These are phyloP conservation scores for Allolobophora icterica DNA, from an alignment of 2,888 invertebrate species.

Conservation along the genomic window DNA sequence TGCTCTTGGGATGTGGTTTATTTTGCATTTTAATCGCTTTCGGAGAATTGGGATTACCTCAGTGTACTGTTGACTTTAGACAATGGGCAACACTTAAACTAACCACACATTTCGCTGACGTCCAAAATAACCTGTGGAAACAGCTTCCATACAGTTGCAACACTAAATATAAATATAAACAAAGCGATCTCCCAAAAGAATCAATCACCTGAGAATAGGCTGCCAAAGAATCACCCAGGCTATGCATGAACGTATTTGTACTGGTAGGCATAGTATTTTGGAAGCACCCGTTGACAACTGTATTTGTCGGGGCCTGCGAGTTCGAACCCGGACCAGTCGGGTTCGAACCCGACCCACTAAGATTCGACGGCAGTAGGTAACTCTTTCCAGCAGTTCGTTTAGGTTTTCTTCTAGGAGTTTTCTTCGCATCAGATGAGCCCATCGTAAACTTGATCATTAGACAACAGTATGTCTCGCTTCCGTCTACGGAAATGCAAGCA, in stretches of 20 bases:
- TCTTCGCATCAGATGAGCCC: slow-evolving; percentile 33
- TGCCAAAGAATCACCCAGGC: slow-evolving; percentile 17
- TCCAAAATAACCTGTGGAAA: too few species aligned
- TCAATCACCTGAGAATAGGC: slow-evolving; percentile 1
- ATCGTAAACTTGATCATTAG: slow-evolving; percentile 35
- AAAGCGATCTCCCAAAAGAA: background rate
- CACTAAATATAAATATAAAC: background rate
- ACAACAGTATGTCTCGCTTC: slow-evolving; percentile 4
- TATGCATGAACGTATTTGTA: slow-evolving; percentile 6
- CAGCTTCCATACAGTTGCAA: background rate
- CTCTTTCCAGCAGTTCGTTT: slow-evolving; percentile 20
- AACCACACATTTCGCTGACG: too few species aligned
- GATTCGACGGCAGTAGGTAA: slow-evolving; percentile 12
- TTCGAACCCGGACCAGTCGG: background rate
- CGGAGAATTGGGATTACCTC: too few species aligned
- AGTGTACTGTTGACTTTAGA: too few species aligned
- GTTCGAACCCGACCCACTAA: background rate
- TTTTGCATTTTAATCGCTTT: too few species aligned
- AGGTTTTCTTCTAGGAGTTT: slow-evolving; percentile 27
- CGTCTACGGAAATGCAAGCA: background rate
- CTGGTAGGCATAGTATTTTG: slow-evolving; percentile 17
- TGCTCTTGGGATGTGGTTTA: too few species aligned
- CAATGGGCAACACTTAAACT: too few species aligned
- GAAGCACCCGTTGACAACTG: background rate
- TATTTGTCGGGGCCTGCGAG: background rate